These are phyloP conservation scores for Brachyrhaphis roseni DNA, from an alignment of 2,797 vertebrate species.

Conservation along the genomic window DNA sequence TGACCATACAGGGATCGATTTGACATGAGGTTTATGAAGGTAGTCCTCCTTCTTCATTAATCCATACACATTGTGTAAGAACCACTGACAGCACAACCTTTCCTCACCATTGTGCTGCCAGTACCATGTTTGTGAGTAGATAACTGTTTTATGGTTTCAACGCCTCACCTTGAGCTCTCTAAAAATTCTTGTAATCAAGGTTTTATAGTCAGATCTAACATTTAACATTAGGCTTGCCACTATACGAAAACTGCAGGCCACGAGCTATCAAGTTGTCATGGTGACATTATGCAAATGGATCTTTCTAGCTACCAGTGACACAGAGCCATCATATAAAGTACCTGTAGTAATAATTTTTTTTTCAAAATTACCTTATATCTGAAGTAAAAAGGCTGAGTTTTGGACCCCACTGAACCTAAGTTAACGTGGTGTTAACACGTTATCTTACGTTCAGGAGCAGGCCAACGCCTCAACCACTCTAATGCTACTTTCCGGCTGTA, in stretches of 20 bases:
- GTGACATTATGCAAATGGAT: neutral
- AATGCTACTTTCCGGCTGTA: too few relatives aligned
- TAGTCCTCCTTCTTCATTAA: neutral
- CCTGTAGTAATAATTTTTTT: neutral
- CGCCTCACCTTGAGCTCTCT: neutral
- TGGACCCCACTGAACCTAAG: neutral
- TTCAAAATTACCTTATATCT: neutral
- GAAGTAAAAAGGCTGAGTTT: neutral
- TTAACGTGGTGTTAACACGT: too few relatives aligned
- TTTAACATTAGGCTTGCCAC: neutral
- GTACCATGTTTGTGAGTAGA: neutral
- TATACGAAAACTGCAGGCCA: neutral
- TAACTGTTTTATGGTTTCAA: neutral
- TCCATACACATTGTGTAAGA: neutral
- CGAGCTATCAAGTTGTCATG: neutral
- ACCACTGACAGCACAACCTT: neutral
- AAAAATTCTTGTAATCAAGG: too few relatives aligned
- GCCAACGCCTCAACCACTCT: too few relatives aligned
- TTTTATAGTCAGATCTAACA: neutral
- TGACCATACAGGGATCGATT: neutral
- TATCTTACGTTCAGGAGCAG: too few relatives aligned
- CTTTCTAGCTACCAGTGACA: neutral
- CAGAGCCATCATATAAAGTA: neutral
- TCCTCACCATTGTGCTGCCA: neutral
- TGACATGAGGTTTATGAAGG: neutral